These are phyloP conservation scores for Lycia hirtaria DNA, from an alignment of 2,888 invertebrate species.

Conservation along the genomic window DNA sequence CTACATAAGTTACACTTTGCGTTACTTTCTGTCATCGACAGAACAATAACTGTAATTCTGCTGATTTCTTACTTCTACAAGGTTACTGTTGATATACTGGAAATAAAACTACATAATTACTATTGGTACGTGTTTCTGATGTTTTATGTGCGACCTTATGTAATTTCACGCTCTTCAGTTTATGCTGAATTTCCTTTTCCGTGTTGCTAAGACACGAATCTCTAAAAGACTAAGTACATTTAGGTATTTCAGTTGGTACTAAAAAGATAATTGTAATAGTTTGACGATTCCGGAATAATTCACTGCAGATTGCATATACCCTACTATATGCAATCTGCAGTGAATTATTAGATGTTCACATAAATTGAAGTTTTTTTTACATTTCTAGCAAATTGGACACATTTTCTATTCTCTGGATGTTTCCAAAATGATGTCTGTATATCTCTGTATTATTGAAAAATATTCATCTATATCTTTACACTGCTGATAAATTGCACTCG, in stretches of 20 bases:
- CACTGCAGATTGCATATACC: not conserved
- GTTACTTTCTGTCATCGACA: constrained; percentile 49
- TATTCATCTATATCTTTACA: constrained; percentile 1
- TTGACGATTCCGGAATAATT: no score
- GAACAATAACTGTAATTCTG: constrained; percentile 77
- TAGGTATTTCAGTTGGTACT: not conserved
- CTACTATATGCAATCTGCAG: no score
- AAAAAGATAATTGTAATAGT: no score
- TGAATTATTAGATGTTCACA: no score
- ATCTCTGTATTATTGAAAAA: not conserved
- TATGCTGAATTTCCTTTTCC: constrained; percentile 27
- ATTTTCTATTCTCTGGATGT: not conserved
- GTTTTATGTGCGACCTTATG: constrained; percentile 23
- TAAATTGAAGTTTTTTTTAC: no score
- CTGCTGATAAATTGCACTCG: constrained; percentile 4
- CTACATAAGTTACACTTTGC: constrained; percentile 57
- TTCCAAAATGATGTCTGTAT: not conserved
- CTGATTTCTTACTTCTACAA: constrained; percentile 75
- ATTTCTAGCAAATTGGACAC: no score
- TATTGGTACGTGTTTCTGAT: constrained; percentile 30
- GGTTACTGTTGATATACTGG: constrained; percentile 64
- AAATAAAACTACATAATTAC: constrained; percentile 49
- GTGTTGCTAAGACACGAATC: constrained; percentile 13
- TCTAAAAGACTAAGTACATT: not conserved
- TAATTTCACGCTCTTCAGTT: constrained; percentile 26